Percentiles rank a stretch among this genome's conserved stretches.
phyloP scores from a whole-genome alignment of 92 coral and sea anemone genomes.

The Heliopora coerulea region DNA sequence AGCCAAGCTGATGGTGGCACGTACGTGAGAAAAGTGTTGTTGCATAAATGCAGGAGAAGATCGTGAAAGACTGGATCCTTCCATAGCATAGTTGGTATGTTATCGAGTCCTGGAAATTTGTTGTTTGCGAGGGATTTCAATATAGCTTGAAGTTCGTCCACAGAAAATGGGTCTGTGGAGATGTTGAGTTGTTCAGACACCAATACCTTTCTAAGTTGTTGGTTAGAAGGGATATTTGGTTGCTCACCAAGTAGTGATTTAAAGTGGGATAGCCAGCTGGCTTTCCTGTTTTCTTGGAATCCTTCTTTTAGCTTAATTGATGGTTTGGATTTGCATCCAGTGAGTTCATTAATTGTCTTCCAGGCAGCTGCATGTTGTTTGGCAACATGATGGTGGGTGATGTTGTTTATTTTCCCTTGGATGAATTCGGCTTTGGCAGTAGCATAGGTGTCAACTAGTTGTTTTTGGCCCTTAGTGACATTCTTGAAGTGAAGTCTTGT shows the following conservation, averaged over 20 bases:
- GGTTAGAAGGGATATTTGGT: slow-evolving; percentile 32
- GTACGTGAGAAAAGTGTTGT: slow-evolving; percentile 36
- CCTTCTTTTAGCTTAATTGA: slow-evolving; percentile 40
- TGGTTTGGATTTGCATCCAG: too few species aligned
- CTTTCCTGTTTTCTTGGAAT: slow-evolving; percentile 39
- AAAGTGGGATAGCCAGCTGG: slow-evolving; percentile 52
- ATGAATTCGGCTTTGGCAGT: slow-evolving; percentile 1
- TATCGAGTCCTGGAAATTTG: slow-evolving; percentile 46
- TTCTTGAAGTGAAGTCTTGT: slow-evolving; percentile 1
- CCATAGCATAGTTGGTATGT: slow-evolving; percentile 40
- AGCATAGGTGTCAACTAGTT: slow-evolving; percentile 9
- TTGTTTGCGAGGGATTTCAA: slow-evolving; percentile 34
- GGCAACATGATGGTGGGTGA: neutral
- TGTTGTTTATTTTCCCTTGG: neutral
- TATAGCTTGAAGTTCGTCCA: slow-evolving; percentile 35
- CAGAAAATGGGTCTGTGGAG: slow-evolving; percentile 45
- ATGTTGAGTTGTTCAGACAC: slow-evolving; percentile 47
- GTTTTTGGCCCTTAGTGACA: slow-evolving; percentile 7
- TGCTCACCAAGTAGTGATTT: slow-evolving; percentile 36
- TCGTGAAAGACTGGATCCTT: slow-evolving; percentile 45
- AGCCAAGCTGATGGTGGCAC: slow-evolving; percentile 50
- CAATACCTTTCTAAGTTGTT: slow-evolving; percentile 28
- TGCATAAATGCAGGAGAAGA: slow-evolving; percentile 41
- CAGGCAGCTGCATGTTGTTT: slow-evolving; percentile 30
- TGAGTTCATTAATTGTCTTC: too few species aligned